Evolutionary conservation across 1,140 invertebrate species (phyloP).

Genomic region (Ruditapes philippinarum): DNA sequence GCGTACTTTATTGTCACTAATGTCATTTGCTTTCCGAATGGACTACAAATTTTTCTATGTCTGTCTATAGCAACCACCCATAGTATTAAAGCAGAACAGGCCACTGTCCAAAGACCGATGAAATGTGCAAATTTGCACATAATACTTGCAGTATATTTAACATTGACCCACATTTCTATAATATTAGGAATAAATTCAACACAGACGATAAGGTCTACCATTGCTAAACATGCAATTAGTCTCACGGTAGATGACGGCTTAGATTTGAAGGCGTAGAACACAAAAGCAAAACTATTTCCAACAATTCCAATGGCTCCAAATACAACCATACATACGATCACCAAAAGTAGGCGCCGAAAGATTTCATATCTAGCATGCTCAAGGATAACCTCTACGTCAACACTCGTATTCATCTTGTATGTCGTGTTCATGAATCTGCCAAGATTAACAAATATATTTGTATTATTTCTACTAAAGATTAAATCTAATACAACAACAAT

Average conservation of each 20-base stretch:
- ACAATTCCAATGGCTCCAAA: not conserved
- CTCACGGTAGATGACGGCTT: not conserved
- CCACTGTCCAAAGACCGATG: not conserved
- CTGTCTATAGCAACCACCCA: conserved; percentile 35
- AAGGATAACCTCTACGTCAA: not conserved
- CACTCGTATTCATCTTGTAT: not conserved
- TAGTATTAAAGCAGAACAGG: not conserved
- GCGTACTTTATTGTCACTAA: not conserved
- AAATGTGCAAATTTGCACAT: conserved; percentile 30
- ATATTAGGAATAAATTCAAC: conserved; percentile 12
- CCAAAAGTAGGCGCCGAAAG: not conserved
- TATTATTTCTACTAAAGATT: too few species aligned
- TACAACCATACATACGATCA: not conserved
- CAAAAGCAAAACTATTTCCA: conserved; percentile 10
- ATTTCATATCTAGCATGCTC: not conserved
- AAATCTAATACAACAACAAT: too few species aligned
- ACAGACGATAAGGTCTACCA: conserved; percentile 1
- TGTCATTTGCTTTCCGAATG: conserved; percentile 29
- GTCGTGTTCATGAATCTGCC: too few species aligned
- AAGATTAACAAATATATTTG: too few species aligned
- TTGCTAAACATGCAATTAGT: conserved; percentile 26
- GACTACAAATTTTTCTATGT: conserved; percentile 44
- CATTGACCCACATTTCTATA: conserved; percentile 29
- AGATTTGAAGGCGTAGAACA: conserved; percentile 19
- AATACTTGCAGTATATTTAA: not conserved